Conservation (phyloP, 2,113 vertebrate species). For the Tamias sibiricus region DNA sequence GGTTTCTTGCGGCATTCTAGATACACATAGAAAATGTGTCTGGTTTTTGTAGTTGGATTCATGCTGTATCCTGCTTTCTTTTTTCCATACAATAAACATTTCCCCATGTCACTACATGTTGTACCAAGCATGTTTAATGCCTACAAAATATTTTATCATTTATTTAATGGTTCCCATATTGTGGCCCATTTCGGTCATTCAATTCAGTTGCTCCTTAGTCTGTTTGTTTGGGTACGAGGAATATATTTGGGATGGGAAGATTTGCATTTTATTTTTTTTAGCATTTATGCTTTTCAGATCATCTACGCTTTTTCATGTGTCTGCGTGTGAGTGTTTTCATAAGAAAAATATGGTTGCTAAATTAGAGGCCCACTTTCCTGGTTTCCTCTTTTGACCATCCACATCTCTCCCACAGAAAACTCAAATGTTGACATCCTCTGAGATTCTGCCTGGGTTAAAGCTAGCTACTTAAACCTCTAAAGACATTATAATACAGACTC, state of each 20-base stretch:
- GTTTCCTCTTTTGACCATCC: background rate
- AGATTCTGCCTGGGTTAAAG: constrained; percentile 37
- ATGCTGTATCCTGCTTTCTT: background rate
- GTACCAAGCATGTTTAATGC: constrained; percentile 14
- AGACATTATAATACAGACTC: constrained; percentile 21
- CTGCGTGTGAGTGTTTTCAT: background rate
- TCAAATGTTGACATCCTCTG: constrained; percentile 10
- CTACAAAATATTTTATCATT: background rate
- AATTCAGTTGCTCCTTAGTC: background rate
- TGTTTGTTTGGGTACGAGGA: background rate
- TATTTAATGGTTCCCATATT: constrained; percentile 9
- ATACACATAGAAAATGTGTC: background rate
- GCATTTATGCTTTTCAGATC: background rate
- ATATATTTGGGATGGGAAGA: background rate
- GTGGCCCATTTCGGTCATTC: background rate
- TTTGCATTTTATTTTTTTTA: constrained; percentile 28
- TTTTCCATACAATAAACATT: background rate
- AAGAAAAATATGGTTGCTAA: background rate
- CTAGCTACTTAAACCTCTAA: constrained; percentile 21
- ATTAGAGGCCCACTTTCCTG: background rate
- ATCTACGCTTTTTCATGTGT: background rate
- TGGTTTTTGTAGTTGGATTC: background rate
- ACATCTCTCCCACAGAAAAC: background rate
- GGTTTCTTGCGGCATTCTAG: background rate
- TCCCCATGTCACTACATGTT: background rate